Evolutionary conservation across 2,113 vertebrate species (phyloP).

Genomic region (Tonatia bakeri): DNA sequence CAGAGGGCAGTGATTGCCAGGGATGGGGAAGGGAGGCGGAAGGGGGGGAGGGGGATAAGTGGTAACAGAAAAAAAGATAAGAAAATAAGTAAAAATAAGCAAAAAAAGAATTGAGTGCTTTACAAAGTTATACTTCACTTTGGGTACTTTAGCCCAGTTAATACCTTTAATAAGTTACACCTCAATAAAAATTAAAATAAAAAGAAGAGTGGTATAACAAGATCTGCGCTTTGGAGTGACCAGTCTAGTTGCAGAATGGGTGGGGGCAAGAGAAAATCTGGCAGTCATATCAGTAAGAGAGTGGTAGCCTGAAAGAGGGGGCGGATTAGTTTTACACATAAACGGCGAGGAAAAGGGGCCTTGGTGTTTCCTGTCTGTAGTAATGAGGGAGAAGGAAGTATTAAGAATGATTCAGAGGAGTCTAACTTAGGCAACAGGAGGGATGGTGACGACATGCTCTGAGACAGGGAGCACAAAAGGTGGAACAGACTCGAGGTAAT

Average conservation of each 20-base stretch:
- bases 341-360: neutral
- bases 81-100: too few species aligned
- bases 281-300: neutral
- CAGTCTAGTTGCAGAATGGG: neutral
- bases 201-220: neutral
- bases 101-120: neutral
- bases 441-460: neutral
- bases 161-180: neutral
- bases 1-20: too few species aligned
- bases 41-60: too few species aligned
- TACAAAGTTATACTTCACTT: neutral
- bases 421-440: neutral
- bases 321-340: neutral
- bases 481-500: neutral
- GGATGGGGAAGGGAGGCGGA: too few species aligned
- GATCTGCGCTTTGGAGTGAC: neutral
- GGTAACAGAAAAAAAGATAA: too few species aligned
- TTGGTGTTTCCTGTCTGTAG: neutral
- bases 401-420: conserved; percentile 2
- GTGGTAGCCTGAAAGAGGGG: neutral
- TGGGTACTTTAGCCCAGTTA: neutral
- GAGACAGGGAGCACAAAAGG: neutral
- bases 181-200: neutral
- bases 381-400: neutral
- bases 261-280: neutral